These are phyloP conservation scores for Odobenus rosmarus DNA, from an alignment of 2,113 vertebrate genomes.

Conservation along the genomic window DNA sequence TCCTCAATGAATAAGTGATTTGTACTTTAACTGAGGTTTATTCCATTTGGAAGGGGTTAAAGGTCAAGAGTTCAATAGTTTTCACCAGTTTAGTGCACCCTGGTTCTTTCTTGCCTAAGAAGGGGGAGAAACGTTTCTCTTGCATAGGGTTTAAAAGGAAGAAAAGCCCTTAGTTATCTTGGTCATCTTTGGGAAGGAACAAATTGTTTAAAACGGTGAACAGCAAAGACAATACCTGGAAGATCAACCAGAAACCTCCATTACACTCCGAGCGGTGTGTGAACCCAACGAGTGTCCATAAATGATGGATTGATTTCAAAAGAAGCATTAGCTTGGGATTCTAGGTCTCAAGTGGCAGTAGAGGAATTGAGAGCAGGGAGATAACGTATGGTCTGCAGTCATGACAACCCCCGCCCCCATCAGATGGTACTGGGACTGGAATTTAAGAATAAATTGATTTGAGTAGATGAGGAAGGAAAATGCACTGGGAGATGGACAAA, in stretches of 20 bases:
- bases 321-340: neutral
- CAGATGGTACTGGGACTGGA: neutral
- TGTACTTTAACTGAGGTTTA: neutral
- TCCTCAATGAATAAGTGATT: neutral
- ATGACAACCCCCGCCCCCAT: neutral
- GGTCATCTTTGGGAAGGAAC: neutral
- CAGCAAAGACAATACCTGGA: neutral
- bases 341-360: neutral
- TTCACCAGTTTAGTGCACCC: neutral
- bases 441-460: neutral
- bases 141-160: neutral
- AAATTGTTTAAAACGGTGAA: neutral
- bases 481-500: neutral
- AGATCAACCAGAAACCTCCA: neutral
- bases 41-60: constrained; percentile 11
- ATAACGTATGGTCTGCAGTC: neutral
- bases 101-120: neutral
- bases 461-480: neutral
- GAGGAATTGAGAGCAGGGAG: neutral
- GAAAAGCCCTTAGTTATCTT: neutral
- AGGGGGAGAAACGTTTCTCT: neutral
- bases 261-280: neutral
- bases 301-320: neutral
- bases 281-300: neutral
- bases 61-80: neutral